phyloP scores from a whole-genome alignment of 2,888 invertebrate species.

The Endomychus coccineus region DNA sequence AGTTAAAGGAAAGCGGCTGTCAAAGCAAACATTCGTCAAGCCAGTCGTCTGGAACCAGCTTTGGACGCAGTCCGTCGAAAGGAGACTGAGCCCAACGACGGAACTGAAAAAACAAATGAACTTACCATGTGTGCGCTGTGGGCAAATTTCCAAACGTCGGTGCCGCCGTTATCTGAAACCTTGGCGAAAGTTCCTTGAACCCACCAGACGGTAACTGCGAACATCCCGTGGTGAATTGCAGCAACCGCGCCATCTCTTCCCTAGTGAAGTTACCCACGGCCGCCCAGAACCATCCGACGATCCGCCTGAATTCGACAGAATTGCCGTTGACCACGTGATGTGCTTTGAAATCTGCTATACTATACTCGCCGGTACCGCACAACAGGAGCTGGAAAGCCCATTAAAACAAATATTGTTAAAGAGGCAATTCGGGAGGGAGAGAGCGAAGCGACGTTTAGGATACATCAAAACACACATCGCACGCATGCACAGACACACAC shows the following conservation, averaged over 20 bases:
- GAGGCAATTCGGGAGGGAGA: no score
- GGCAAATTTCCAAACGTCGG: conserved; percentile 86
- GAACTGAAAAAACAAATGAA: no score
- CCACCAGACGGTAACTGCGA: conserved; percentile 88
- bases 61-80: no score
- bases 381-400: conserved; percentile 64
- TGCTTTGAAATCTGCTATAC: conserved; percentile 80
- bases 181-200: conserved; percentile 80
- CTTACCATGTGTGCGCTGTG: conserved; percentile 88
- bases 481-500: no score
- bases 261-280: conserved; percentile 81
- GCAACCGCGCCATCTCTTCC: conserved; percentile 85
- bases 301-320: conserved; percentile 73
- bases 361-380: conserved; percentile 90
- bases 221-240: conserved; percentile 91
- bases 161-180: conserved; percentile 87
- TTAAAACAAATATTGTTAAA: conserved; percentile 30
- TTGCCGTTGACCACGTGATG: conserved; percentile 81
- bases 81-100: no score
- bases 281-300: conserved; percentile 87
- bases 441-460: no score
- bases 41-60: no score
- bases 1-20: no score
- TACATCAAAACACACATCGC: no score
- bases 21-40: no score